phyloP scores from a whole-genome alignment of 2,797 vertebrate species.

The Sphenopsis melanotis region DNA sequence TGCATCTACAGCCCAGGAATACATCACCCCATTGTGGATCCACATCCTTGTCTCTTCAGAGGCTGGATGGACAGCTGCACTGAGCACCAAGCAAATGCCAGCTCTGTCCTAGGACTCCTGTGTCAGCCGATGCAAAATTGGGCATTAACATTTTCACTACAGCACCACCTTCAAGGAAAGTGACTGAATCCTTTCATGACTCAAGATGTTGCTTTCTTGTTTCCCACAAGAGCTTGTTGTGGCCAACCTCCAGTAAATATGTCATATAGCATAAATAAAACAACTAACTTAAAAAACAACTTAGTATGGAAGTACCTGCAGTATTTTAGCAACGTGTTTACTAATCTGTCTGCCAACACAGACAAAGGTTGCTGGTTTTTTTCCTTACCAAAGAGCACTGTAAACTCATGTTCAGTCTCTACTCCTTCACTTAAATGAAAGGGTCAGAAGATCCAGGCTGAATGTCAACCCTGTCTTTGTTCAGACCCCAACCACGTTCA shows the following conservation, averaged over 20 bases:
- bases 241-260: constrained; percentile 25
- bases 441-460: constrained; percentile 42
- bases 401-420: constrained; percentile 21
- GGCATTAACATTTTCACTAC: constrained; percentile 51
- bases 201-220: constrained; percentile 4
- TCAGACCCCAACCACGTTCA: constrained; percentile 37
- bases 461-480: constrained; percentile 55
- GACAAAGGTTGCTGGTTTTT: neutral
- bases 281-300: constrained; percentile 30
- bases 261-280: neutral
- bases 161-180: constrained; percentile 59
- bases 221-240: constrained; percentile 41
- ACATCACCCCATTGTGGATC: constrained; percentile 68
- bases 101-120: constrained; percentile 44
- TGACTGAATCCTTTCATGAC: constrained; percentile 32
- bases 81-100: constrained; percentile 4
- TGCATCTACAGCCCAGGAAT: constrained; percentile 29
- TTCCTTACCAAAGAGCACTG: constrained; percentile 25
- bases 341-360: neutral
- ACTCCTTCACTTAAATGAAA: constrained; percentile 14
- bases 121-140: constrained; percentile 20
- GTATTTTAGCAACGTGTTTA: neutral
- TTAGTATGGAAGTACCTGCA: neutral
- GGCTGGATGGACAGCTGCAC: constrained; percentile 2
- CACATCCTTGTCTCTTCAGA: constrained; percentile 50